phyloP scores from a whole-genome alignment of 2,113 vertebrate species.

The Cygnus atratus region DNA sequence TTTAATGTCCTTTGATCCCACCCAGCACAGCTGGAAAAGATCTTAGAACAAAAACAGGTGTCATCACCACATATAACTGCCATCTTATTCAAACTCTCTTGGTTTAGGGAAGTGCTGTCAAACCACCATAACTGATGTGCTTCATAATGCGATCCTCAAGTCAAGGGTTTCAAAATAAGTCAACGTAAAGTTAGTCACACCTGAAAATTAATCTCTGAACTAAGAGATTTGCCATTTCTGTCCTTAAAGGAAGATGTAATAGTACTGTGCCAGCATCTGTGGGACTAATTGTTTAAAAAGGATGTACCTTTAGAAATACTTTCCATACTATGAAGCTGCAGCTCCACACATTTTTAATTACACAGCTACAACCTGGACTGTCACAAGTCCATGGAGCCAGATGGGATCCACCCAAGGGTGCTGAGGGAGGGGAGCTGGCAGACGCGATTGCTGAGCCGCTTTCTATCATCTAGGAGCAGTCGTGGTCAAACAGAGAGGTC shows the following conservation, averaged over 20 bases:
- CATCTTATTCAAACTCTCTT: not conserved
- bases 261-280: not conserved
- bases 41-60: not conserved
- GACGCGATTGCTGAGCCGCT: too few relatives aligned
- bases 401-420: too few relatives aligned
- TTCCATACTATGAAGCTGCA: not conserved
- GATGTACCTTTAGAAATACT: not conserved
- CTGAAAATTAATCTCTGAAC: not conserved
- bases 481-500: too few relatives aligned
- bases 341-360: not conserved
- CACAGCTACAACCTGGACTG: not conserved
- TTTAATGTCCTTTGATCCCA: not conserved
- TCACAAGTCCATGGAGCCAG: too few relatives aligned
- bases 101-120: not conserved
- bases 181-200: not conserved
- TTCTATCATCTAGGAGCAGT: too few relatives aligned
- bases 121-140: not conserved
- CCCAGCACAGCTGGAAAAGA: not conserved
- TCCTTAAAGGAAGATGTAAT: not conserved
- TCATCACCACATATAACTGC: not conserved
- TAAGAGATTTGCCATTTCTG: not conserved
- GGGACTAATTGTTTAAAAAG: not conserved
- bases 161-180: not conserved
- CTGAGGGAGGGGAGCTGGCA: too few relatives aligned
- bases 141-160: not conserved